These are phyloP conservation scores for Parotocinclus haroldoi DNA, from an alignment of 2,797 vertebrate species.

Conservation along the genomic window DNA sequence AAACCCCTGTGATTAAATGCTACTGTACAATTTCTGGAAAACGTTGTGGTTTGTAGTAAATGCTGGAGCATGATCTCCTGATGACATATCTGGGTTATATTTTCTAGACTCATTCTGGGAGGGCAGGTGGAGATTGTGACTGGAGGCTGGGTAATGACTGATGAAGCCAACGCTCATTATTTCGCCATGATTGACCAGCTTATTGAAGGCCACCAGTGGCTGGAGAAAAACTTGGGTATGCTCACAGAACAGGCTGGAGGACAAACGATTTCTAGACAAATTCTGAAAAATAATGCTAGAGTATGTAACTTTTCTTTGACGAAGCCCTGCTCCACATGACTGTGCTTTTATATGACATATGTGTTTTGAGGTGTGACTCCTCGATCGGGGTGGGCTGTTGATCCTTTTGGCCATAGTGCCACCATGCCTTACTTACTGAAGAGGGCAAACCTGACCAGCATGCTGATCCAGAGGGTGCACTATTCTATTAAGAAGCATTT, in stretches of 20 bases:
- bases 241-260: not conserved
- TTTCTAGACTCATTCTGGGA: conserved; percentile 67
- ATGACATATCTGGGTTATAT: conserved; percentile 29
- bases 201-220: conserved; percentile 97
- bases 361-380: conserved; percentile 77
- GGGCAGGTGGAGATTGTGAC: conserved; percentile 96
- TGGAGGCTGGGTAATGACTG: conserved; percentile 97
- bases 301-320: not conserved
- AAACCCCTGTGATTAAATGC: too few relatives aligned
- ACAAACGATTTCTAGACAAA: not conserved
- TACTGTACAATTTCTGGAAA: too few relatives aligned
- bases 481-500: conserved; percentile 98
- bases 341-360: not conserved
- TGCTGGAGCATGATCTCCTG: conserved; percentile 23
- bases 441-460: conserved; percentile 89
- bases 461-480: conserved; percentile 97
- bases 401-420: conserved; percentile 93
- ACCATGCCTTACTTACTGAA: conserved; percentile 94
- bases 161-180: conserved; percentile 94
- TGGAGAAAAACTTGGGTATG: conserved; percentile 89
- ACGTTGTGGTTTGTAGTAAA: too few relatives aligned
- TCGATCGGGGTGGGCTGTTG: conserved; percentile 88
- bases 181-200: conserved; percentile 97
- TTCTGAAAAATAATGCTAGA: not conserved
- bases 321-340: not conserved